A percentile compares a stretch with the other conserved stretches of the same genome.
Conservation (phyloP, 2,888 invertebrate genomes). For the Liodrosophila aerea region DNA sequence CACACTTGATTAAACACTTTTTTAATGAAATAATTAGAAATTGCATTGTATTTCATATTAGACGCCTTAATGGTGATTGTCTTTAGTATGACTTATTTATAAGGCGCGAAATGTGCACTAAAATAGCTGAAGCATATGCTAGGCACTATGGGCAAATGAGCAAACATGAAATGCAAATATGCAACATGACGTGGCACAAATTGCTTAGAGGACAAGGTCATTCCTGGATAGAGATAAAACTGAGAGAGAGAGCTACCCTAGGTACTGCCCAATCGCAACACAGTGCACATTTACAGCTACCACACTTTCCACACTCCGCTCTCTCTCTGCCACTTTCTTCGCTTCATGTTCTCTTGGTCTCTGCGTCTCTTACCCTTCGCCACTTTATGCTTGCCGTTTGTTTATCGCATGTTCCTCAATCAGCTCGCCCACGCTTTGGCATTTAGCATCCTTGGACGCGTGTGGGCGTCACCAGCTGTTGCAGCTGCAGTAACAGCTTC, state of each 20-base stretch:
- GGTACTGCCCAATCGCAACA: constrained; percentile 23
- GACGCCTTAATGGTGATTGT: no score
- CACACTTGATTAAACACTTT: background rate
- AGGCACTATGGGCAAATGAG: constrained; percentile 3
- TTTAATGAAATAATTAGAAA: constrained; percentile 4
- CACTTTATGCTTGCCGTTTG: constrained; percentile 1
- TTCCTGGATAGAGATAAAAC: no score
- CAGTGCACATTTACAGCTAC: constrained; percentile 2
- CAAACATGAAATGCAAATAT: constrained; percentile 26
- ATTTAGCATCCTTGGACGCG: constrained; percentile 28
- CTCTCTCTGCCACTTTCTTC: background rate
- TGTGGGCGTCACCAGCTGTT: constrained; percentile 43
- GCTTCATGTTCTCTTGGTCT: background rate
- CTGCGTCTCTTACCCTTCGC: background rate
- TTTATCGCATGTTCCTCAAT: constrained; percentile 2
- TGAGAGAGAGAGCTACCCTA: background rate
- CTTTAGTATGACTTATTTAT: no score
- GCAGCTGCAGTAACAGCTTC: constrained; percentile 27
- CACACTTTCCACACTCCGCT: background rate
- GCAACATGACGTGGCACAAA: constrained; percentile 1
- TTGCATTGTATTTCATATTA: constrained; percentile 17
- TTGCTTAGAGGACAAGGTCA: constrained; percentile 50
- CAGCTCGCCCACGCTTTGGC: constrained; percentile 32
- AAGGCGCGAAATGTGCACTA: background rate
- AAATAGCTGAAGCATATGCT: constrained; percentile 24